Conservation (phyloP, 2,888 invertebrate genomes). For the Polymixis lichenea region DNA sequence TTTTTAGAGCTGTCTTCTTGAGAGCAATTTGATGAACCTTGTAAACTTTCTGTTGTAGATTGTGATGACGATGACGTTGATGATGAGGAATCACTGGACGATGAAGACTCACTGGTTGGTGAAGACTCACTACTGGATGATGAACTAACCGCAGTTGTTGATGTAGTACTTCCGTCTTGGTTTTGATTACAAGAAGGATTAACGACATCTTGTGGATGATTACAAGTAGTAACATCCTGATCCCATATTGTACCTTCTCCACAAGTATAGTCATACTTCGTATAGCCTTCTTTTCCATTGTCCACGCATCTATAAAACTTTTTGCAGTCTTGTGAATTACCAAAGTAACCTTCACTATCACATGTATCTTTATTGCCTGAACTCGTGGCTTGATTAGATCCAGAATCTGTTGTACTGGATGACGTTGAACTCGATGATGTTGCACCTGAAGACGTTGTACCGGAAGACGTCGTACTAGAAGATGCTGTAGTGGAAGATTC, state of each 20-base stretch:
- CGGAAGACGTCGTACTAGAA: constrained; percentile 56
- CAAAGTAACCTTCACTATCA: constrained; percentile 92
- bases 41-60: constrained; percentile 67
- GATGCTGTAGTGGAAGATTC: constrained; percentile 42
- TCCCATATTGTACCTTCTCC: constrained; percentile 94
- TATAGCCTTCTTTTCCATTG: constrained; percentile 90
- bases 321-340: constrained; percentile 90
- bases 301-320: constrained; percentile 93
- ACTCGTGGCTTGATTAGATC: constrained; percentile 60
- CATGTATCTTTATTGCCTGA: constrained; percentile 67
- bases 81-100: constrained; percentile 19
- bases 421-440: constrained; percentile 14
- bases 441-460: constrained; percentile 22
- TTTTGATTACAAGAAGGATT: constrained; percentile 79
- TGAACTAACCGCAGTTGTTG: constrained; percentile 60
- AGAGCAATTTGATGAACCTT: constrained; percentile 73
- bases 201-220: constrained; percentile 84
- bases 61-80: constrained; percentile 46
- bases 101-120: constrained; percentile 33
- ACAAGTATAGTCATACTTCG: constrained; percentile 92
- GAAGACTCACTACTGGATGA: constrained; percentile 54
- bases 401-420: constrained; percentile 58
- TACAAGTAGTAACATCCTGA: constrained; percentile 86
- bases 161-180: constrained; percentile 58
- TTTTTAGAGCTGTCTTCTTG: constrained; percentile 75